A percentile compares a stretch with the other conserved stretches of the same genome.
Conservation (phyloP, 2,888 invertebrate genomes). For the Unio pictorum region DNA sequence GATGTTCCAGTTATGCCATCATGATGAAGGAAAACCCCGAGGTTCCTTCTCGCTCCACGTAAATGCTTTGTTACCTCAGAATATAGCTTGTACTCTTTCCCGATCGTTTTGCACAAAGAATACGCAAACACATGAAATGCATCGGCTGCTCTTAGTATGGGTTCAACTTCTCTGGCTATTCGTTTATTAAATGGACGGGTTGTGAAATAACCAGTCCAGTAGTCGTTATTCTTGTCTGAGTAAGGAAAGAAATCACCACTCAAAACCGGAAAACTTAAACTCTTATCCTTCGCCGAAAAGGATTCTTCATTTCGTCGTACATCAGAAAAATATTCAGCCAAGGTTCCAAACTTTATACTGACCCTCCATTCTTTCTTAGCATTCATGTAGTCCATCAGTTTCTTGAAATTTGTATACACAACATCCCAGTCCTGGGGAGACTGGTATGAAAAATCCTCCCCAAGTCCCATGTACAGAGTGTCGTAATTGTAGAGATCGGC, state of each 20-base stretch:
- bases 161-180: constrained; percentile 75
- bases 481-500: constrained; percentile 92
- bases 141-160: constrained; percentile 64
- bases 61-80: constrained; percentile 35
- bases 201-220: constrained; percentile 98
- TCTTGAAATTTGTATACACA: constrained; percentile 91
- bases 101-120: constrained; percentile 40
- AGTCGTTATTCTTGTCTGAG: constrained; percentile 87
- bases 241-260: constrained; percentile 98
- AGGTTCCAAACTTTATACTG: constrained; percentile 81
- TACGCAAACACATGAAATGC: constrained; percentile 58
- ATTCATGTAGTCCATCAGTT: constrained; percentile 91
- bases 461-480: constrained; percentile 92
- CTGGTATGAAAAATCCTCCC: constrained; percentile 96
- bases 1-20: constrained; percentile 98
- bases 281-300: too few relatives aligned
- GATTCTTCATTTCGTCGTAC: constrained; percentile 72
- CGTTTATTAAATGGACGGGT: constrained; percentile 83
- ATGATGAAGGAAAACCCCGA: constrained; percentile 96
- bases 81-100: constrained; percentile 24
- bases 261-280: constrained; percentile 77
- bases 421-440: constrained; percentile 92
- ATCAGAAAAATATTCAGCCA: constrained; percentile 88
- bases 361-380: constrained; percentile 77
- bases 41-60: constrained; percentile 80